A percentile compares a stretch with the other conserved stretches of the same genome.
Evolutionary conservation across 2,113 vertebrate genomes (phyloP).

Genomic region (Halcyon malimbica): DNA sequence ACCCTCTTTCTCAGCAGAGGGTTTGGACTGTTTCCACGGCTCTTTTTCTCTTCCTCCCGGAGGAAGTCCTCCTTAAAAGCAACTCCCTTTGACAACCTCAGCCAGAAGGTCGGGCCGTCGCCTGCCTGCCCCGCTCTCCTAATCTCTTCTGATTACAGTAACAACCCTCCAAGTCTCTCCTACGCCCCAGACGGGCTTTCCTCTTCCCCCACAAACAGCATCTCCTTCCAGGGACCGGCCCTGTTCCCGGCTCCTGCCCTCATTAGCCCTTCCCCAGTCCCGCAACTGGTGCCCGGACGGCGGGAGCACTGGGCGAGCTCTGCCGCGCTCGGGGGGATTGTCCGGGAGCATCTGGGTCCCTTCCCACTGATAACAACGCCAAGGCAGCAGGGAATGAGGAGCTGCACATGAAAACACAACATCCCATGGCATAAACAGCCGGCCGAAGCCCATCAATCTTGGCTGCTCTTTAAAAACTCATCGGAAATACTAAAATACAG

Average conservation of each 20-base stretch:
- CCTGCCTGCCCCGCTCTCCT: neutral
- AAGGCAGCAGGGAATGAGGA: neutral
- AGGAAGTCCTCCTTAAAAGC: slow-evolving; percentile 13
- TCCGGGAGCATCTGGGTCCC: neutral
- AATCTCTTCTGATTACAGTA: neutral
- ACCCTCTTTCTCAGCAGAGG: slow-evolving; percentile 45
- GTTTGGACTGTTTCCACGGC: neutral
- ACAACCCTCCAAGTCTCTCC: neutral
- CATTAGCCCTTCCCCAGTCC: neutral
- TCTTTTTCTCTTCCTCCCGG: slow-evolving; percentile 22
- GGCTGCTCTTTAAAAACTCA: neutral
- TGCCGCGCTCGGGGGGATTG: rapidly evolving
- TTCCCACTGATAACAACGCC: rapidly evolving
- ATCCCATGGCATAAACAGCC: neutral
- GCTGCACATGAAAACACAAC: neutral
- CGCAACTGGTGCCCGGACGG: rapidly evolving
- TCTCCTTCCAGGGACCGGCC: neutral
- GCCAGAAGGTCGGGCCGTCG: neutral
- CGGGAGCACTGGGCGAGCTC: neutral
- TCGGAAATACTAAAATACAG: slow-evolving; percentile 18
- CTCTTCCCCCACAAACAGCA: neutral
- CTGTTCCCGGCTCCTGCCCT: neutral
- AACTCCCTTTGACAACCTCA: neutral
- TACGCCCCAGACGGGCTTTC: neutral
- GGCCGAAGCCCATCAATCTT: neutral